Base-by-base conservation (phyloP, 92 coral and sea anemone species). In the Muricea muricata region DNA sequence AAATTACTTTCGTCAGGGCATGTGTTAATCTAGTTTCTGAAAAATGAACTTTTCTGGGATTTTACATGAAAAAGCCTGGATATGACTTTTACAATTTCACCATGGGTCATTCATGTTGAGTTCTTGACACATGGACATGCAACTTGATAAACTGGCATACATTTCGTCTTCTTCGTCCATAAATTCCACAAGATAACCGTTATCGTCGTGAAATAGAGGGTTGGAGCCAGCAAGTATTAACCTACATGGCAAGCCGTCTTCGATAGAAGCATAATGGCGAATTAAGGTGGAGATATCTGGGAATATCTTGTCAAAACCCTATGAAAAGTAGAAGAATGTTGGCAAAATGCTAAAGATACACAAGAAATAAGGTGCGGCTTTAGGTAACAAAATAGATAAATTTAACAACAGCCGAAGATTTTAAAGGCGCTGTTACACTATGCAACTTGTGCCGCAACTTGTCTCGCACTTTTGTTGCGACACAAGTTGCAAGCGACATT, bases 181-280 rank as follows among this genome's bases (percentile, higher is more conserved):
- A 40, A 78, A 78, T 57, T 78, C 83, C 17, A 46, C 83, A 20
- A 78, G 71, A 40, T 78, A 78, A 7, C 83, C 83, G 39, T 78
- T 78, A 1, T 31, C 71, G 33, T 78, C 83, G 26, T 78, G 83
- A 57, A 78, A 78, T 15, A 78, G 83, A 32, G 83, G 83, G 40
- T 93, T 94, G 33, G 99, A 97, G 18, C 99, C 97, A 21, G 93
- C 91, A 17, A 97, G 91, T 24, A 92, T 67, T 65, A 97, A 89
- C 26, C 66, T 86, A 78, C 97, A 93, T 3, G 99, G 99, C 15
- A 97, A 87, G 47, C 93, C 97, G 50, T 93, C 99, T 1, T 87
- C 86, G 21, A 63, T 60, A 20, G 82, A 72, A 37, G 98, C 84
- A 75, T 93, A 88, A 80, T 97, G 92, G 46, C 94, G 97, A 18